These are phyloP conservation scores for Ligdia adustata DNA, from an alignment of 2,888 invertebrate genomes.

Conservation along the genomic window DNA sequence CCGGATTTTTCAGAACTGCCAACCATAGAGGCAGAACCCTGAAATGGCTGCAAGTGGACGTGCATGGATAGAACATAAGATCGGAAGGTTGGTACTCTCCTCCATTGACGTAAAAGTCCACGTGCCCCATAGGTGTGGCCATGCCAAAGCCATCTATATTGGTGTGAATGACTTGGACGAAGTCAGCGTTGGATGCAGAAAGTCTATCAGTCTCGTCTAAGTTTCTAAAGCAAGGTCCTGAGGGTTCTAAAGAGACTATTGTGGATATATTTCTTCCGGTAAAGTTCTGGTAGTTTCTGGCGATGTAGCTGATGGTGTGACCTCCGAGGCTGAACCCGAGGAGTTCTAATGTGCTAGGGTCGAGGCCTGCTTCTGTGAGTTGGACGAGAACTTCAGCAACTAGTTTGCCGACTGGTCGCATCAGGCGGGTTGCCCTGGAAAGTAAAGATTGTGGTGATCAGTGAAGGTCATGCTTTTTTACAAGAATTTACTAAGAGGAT, in stretches of 20 bases:
- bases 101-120: slow-evolving; percentile 73
- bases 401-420: slow-evolving; percentile 75
- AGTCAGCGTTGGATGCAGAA: slow-evolving; percentile 65
- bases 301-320: slow-evolving; percentile 70
- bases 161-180: slow-evolving; percentile 72
- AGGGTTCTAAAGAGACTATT: slow-evolving; percentile 70
- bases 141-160: slow-evolving; percentile 78
- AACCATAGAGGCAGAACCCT: slow-evolving; percentile 64
- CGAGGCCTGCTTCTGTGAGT: slow-evolving; percentile 59
- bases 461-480: no score
- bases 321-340: slow-evolving; percentile 75
- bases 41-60: slow-evolving; percentile 72
- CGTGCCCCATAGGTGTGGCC: slow-evolving; percentile 72
- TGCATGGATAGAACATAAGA: slow-evolving; percentile 61
- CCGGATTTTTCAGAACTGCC: slow-evolving; percentile 60
- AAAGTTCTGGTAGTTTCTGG: slow-evolving; percentile 61
- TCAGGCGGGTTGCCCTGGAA: slow-evolving; percentile 71
- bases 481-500: no score
- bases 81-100: slow-evolving; percentile 76
- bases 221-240: slow-evolving; percentile 72
- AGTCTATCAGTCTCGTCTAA: slow-evolving; percentile 56
- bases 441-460: no score
- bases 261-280: slow-evolving; percentile 67
- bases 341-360: slow-evolving; percentile 64
- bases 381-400: slow-evolving; percentile 66